Evolutionary conservation across 1,140 invertebrate genomes (phyloP).

Genomic region (Copidosoma floridanum): DNA sequence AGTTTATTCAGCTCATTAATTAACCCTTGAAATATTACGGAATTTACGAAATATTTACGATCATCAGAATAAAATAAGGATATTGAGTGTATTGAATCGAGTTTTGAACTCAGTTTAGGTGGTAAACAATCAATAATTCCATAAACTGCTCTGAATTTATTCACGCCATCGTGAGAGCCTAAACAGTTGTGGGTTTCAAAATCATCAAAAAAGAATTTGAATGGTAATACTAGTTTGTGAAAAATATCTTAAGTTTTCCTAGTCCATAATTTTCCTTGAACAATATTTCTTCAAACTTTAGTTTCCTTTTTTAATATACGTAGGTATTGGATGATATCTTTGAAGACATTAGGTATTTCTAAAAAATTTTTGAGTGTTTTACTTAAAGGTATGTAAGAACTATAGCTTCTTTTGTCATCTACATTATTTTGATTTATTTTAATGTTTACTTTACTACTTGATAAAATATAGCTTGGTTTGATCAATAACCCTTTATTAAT

Average conservation of each 20-base stretch:
- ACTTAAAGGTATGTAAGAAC: background rate
- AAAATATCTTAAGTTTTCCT: background rate
- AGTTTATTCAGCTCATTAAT: background rate
- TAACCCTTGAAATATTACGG: background rate
- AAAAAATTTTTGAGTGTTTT: background rate
- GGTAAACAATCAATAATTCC: background rate
- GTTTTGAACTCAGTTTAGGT: background rate
- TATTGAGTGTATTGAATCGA: background rate
- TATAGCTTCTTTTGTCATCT: too few species aligned
- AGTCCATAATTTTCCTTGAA: background rate
- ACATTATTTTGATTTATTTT: too few species aligned
- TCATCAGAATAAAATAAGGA: background rate
- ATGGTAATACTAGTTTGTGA: background rate
- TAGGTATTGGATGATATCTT: background rate
- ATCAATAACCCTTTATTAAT: background rate
- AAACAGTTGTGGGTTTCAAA: background rate
- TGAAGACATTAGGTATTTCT: background rate
- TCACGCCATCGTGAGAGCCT: background rate
- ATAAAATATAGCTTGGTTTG: too few species aligned
- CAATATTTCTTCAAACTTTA: background rate
- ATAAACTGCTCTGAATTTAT: constrained; percentile 7
- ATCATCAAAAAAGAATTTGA: constrained; percentile 2
- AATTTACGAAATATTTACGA: background rate
- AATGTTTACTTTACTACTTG: background rate
- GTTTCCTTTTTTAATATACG: background rate